A percentile compares a stretch with the other conserved stretches of the same genome.
Conservation (phyloP, 2,888 invertebrate species). For the Arge pagana region DNA sequence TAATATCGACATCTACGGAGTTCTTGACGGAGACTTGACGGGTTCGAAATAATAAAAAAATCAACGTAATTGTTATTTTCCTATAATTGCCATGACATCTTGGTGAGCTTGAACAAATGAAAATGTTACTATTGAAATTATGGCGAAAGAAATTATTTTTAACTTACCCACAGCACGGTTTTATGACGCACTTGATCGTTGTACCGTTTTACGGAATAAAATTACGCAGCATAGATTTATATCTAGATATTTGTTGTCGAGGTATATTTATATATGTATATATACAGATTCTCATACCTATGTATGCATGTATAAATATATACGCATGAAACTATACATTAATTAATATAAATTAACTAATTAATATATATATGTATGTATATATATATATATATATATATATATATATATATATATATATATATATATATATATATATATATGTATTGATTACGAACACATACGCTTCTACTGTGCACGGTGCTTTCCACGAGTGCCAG, state of each 20-base stretch:
- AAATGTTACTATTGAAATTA: constrained; percentile 18
- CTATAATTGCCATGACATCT: constrained; percentile 19
- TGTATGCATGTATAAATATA: constrained; percentile 27
- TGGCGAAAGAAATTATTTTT: constrained; percentile 19
- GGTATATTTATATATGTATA: constrained; percentile 27
- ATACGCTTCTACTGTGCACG: constrained; percentile 48
- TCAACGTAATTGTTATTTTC: constrained; percentile 20
- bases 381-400: constrained; percentile 13
- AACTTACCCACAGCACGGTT: constrained; percentile 19
- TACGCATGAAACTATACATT: constrained; percentile 26
- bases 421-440: constrained; percentile 33
- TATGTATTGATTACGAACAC: constrained; percentile 41
- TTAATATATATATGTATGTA: constrained; percentile 25
- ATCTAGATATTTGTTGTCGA: constrained; percentile 35
- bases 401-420: background rate
- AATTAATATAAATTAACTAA: constrained; percentile 31
- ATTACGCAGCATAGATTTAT: constrained; percentile 21
- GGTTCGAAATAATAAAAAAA: constrained; percentile 1
- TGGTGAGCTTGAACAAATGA: constrained; percentile 18
- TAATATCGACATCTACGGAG: constrained; percentile 1
- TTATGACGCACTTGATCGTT: constrained; percentile 18
- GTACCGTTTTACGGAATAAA: constrained; percentile 16
- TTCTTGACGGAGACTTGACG: no score
- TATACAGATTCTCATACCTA: constrained; percentile 30
- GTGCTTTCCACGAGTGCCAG: constrained; percentile 38